phyloP scores from a whole-genome alignment of 2,113 vertebrate genomes.

The Gymnocephalus cernua region DNA sequence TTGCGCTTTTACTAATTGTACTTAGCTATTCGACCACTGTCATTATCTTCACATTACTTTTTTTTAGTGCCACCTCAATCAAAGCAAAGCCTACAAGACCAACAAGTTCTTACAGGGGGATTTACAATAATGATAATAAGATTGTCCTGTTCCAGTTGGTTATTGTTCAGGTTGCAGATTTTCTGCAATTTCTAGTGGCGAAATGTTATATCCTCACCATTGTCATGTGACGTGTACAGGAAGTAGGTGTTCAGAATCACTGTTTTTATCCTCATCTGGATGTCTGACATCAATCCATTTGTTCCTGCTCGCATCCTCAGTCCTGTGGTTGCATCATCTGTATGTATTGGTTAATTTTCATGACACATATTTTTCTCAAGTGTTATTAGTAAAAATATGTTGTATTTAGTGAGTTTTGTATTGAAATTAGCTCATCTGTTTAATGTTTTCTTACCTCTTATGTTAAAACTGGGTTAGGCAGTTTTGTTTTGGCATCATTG shows the following conservation, averaged over 20 bases:
- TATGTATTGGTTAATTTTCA: conserved; percentile 5
- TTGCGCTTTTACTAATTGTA: background rate
- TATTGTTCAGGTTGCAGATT: background rate
- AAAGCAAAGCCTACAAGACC: background rate
- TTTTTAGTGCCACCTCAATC: background rate
- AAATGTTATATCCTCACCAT: background rate
- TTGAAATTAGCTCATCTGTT: background rate
- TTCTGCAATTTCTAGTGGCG: background rate
- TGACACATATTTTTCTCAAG: background rate
- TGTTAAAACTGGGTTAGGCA: background rate
- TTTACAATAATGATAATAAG: too few relatives aligned
- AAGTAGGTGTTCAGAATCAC: background rate
- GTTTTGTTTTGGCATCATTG: too few relatives aligned
- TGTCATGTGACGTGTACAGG: conserved; percentile 7
- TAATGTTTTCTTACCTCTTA: background rate
- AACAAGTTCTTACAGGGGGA: background rate
- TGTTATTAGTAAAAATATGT: background rate
- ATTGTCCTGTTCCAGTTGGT: background rate
- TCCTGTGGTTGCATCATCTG: background rate
- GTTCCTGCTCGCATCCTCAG: background rate
- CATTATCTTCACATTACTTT: background rate
- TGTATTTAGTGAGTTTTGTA: too few relatives aligned
- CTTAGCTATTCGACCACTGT: background rate
- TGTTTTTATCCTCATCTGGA: background rate
- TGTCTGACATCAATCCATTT: background rate